Evolutionary conservation across 64 coral and sea anemone species (phyloP).

Genomic region (Montipora cactus): DNA sequence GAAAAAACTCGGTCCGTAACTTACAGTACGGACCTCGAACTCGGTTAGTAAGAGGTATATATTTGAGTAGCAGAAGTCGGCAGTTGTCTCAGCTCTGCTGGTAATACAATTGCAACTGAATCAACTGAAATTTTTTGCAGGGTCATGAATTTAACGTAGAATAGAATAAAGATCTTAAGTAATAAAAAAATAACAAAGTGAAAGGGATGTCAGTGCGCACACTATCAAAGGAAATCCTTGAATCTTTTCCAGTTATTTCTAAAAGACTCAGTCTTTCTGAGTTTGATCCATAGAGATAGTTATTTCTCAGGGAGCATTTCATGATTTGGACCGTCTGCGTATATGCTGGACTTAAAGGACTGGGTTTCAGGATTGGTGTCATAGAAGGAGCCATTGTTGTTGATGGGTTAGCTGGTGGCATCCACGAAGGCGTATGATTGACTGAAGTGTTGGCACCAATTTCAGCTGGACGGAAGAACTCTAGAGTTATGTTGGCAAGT

Average conservation of each 20-base stretch:
- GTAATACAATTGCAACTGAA: neutral
- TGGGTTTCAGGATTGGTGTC: too few species aligned
- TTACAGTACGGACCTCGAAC: too few species aligned
- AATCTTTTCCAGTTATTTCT: neutral
- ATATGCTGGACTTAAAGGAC: conserved; percentile 37
- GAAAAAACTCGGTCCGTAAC: too few species aligned
- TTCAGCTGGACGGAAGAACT: too few species aligned
- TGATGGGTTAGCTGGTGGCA: too few species aligned
- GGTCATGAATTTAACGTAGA: neutral
- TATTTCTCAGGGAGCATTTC: conserved; percentile 37
- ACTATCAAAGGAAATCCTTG: conserved; percentile 33
- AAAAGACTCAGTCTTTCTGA: conserved; percentile 39
- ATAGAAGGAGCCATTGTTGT: too few species aligned
- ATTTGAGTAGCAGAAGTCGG: too few species aligned
- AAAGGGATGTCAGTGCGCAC: neutral
- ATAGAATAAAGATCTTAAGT: conserved; percentile 24
- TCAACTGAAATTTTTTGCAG: neutral
- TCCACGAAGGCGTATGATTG: too few species aligned
- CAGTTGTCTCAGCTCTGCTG: too few species aligned
- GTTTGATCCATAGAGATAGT: conserved; percentile 16
- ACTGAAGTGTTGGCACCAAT: too few species aligned
- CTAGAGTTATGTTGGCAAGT: too few species aligned
- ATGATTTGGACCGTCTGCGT: conserved; percentile 29
- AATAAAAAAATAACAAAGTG: neutral
- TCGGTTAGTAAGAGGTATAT: too few species aligned